Evolutionary conservation across 2,113 vertebrate species (phyloP).

Genomic region (Cromileptes altivelis): DNA sequence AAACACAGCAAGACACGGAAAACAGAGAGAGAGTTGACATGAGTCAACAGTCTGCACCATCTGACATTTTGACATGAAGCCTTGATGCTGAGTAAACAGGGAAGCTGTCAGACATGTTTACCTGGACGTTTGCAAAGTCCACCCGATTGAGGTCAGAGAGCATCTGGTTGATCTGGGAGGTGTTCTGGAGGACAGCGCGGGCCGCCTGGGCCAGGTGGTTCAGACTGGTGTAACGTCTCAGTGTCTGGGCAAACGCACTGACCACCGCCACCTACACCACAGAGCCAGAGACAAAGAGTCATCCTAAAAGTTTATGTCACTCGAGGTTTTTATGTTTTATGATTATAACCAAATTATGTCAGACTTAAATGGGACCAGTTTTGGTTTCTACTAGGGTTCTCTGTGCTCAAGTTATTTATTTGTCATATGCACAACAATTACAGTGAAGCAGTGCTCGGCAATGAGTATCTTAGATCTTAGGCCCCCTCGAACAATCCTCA

Average conservation of each 20-base stretch:
- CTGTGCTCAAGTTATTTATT: background rate
- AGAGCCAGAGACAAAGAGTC: background rate
- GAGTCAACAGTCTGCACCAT: accelerated
- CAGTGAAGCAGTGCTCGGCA: no score
- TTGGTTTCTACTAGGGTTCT: background rate
- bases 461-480: no score
- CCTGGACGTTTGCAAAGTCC: slow-evolving; percentile 98
- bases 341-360: background rate
- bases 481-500: no score
- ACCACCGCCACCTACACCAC: slow-evolving; percentile 91
- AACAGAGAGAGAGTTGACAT: background rate
- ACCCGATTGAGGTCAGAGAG: slow-evolving; percentile 98
- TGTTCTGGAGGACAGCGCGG: slow-evolving; percentile 96
- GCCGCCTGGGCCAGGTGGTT: slow-evolving; percentile 98
- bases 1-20: background rate
- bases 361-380: background rate
- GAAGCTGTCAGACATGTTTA: slow-evolving; percentile 58
- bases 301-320: background rate
- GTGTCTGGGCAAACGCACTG: slow-evolving; percentile 95
- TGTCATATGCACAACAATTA: no score
- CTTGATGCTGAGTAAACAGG: background rate
- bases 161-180: slow-evolving; percentile 99
- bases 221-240: slow-evolving; percentile 95
- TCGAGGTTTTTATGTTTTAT: background rate
- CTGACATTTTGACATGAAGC: background rate